These are phyloP conservation scores for Gymnodraco acuticeps DNA, from an alignment of 2,797 vertebrate genomes.

Conservation along the genomic window DNA sequence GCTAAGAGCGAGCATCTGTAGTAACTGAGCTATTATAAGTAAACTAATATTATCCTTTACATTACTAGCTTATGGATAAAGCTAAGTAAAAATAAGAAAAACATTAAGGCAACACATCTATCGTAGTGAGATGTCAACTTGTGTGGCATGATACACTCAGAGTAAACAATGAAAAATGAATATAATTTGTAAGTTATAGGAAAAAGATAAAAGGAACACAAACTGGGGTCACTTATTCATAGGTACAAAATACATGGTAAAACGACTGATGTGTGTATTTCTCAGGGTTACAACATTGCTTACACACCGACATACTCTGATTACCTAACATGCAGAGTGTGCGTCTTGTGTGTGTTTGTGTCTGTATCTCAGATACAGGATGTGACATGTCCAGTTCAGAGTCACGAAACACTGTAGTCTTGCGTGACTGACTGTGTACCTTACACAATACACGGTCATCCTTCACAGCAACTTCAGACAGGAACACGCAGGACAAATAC, in stretches of 20 bases:
- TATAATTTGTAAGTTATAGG: background rate
- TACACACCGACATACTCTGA: conserved; percentile 42
- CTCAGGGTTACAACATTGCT: conserved; percentile 47
- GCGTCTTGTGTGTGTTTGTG: conserved; percentile 7
- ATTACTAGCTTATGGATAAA: background rate
- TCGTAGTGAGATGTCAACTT: background rate
- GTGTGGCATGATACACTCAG: background rate
- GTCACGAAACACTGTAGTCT: conserved; percentile 41
- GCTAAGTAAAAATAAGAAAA: no score
- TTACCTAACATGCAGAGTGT: conserved; percentile 28
- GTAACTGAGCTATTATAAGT: background rate
- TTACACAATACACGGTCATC: conserved; percentile 50
- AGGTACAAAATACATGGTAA: background rate
- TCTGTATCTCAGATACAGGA: conserved; percentile 58
- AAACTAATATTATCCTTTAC: background rate
- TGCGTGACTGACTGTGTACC: conserved; percentile 62
- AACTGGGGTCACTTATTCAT: background rate
- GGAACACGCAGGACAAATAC: conserved; percentile 35
- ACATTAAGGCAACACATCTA: background rate
- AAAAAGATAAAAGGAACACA: background rate
- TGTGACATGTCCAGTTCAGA: conserved; percentile 65
- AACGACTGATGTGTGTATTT: conserved; percentile 29
- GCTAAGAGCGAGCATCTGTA: background rate
- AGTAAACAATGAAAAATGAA: background rate
- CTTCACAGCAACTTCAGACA: conserved; percentile 45